Base-by-base conservation (phyloP, 1,140 invertebrate species). In the Drosophila willistoni region DNA sequence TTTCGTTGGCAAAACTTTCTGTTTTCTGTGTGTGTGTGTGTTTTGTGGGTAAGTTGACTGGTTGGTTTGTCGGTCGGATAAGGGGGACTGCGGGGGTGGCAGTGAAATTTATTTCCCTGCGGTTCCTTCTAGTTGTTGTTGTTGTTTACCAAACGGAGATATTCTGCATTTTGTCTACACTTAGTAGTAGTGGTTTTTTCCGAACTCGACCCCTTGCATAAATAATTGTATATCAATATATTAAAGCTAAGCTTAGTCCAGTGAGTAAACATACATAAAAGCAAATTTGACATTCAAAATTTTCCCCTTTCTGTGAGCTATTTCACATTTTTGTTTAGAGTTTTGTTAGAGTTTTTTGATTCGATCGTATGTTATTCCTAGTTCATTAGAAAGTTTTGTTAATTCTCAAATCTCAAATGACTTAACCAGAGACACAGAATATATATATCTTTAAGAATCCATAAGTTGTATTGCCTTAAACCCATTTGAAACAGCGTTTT, bases 1-100 rank as follows among this genome's bases (percentile, higher is more conserved):
- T 78, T 67, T 10, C 13, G 61, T 66, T 59, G 19, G 22, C 13
- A 25, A 51, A 64, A 73, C 57, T 65, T 76, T 63, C 60, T 71
- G 29, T 29, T 67, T 51, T 59, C 36, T 70, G 17, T 70, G 19
- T 59, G 10, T 10, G 34, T 47, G 14, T 47, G 44, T 47, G 9
- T 17, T 51, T 51, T 51, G 17, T 51, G 44, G 44, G 14, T 47
- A 47, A 47, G 14, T 47, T 47, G 44, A 22, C 19, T 10, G 19
- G 17, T 9, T 19, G 19, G 17, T n/a, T 36, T 12, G 10, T 39
- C 12, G 3, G 44, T 9, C 10, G n/a, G n/a, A 5, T 6, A 4
- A 12, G n/a, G 41, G n/a, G 12, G 3, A 3, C 41, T 13, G n/a
- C 14, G 44, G 17, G 9, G 44, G 3, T 22, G 44, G 3, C 9